Conservation (phyloP, 2,113 vertebrate species). For the Microcebus murinus region DNA sequence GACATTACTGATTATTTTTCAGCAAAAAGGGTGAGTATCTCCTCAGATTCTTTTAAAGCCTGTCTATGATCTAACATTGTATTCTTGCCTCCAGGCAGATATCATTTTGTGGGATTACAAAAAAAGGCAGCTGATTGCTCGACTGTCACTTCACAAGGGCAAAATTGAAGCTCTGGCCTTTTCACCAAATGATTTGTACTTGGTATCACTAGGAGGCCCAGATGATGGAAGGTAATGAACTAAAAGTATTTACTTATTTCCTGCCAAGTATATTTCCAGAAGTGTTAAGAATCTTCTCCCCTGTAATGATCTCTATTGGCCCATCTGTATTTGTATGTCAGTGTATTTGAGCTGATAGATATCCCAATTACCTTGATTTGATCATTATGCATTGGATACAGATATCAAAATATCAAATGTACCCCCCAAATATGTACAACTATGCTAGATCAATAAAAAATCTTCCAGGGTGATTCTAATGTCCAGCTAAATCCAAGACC, state of each 20-base stretch:
- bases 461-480: background rate
- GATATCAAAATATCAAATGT: background rate
- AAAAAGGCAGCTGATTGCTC: constrained; percentile 84
- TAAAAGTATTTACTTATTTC: background rate
- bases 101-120: constrained; percentile 93
- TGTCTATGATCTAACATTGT: background rate
- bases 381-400: background rate
- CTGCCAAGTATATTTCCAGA: background rate
- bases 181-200: constrained; percentile 91
- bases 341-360: background rate
- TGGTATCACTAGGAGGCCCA: constrained; percentile 93
- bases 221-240: constrained; percentile 92
- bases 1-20: background rate
- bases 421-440: background rate
- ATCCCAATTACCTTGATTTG: background rate
- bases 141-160: constrained; percentile 90
- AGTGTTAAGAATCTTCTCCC: background rate
- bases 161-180: constrained; percentile 92
- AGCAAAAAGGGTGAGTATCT: background rate
- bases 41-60: background rate
- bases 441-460: background rate
- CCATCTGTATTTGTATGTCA: too few relatives aligned
- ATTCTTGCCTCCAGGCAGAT: constrained; percentile 86
- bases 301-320: background rate
- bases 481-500: background rate